Conservation (phyloP, 2,797 vertebrate genomes). For the Alauda arvensis region DNA sequence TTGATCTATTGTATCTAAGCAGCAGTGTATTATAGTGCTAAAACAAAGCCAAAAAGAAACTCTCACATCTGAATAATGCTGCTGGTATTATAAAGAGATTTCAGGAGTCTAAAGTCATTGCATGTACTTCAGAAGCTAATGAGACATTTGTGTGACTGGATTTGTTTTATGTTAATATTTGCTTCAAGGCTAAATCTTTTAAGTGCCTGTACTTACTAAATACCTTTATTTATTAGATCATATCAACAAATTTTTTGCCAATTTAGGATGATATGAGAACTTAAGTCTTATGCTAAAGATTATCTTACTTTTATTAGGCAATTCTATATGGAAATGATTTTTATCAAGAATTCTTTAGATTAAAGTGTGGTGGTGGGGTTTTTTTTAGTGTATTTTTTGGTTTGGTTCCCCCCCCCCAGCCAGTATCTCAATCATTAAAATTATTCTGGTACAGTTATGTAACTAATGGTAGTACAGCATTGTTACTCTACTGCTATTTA, state of each 20-base stretch:
- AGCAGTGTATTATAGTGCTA: not conserved
- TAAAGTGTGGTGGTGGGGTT: not conserved
- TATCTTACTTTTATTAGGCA: not conserved
- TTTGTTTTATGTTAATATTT: not conserved
- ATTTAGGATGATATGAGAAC: not conserved
- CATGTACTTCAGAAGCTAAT: not conserved
- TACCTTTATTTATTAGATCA: not conserved
- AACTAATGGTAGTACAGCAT: too few species aligned
- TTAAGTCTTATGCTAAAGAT: not conserved
- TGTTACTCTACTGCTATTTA: not conserved
- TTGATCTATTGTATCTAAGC: not conserved
- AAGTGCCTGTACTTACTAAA: not conserved
- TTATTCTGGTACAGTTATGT: not conserved
- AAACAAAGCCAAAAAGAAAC: not conserved
- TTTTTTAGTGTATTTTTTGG: not conserved
- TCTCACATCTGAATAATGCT: not conserved
- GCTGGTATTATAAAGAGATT: not conserved
- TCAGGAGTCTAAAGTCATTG: not conserved
- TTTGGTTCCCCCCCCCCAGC: fast-evolving
- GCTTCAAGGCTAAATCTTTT: not conserved
- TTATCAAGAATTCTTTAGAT: not conserved
- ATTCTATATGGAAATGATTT: not conserved
- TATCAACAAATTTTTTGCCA: not conserved
- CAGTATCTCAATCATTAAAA: not conserved
- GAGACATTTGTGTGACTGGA: not conserved